These are phyloP conservation scores for Erethizon dorsatum DNA, from an alignment of 2,797 vertebrate genomes.

Conservation along the genomic window DNA sequence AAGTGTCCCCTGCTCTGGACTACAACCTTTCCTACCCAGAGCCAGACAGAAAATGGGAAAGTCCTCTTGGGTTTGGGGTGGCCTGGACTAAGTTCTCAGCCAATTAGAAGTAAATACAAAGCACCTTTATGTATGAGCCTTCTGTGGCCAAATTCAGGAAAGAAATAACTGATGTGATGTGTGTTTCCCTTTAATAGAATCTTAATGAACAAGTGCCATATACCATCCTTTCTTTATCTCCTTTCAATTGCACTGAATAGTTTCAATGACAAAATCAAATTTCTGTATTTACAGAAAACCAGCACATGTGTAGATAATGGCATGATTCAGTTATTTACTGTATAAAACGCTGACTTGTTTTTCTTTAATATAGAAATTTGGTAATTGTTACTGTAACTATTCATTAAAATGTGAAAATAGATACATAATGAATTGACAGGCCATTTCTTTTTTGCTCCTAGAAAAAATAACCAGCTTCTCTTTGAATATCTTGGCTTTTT, in stretches of 20 bases:
- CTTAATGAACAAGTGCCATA: slow-evolving; percentile 89
- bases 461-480: slow-evolving; percentile 72
- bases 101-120: slow-evolving; percentile 88
- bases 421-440: slow-evolving; percentile 84
- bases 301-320: slow-evolving; percentile 83
- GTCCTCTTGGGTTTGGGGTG: slow-evolving; percentile 82
- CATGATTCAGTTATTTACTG: slow-evolving; percentile 77
- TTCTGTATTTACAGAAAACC: slow-evolving; percentile 88
- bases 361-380: slow-evolving; percentile 87
- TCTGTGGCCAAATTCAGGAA: slow-evolving; percentile 86
- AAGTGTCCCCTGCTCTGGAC: slow-evolving; percentile 48
- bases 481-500: slow-evolving; percentile 62
- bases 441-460: slow-evolving; percentile 79
- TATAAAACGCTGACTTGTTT: slow-evolving; percentile 82
- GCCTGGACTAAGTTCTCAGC: slow-evolving; percentile 88
- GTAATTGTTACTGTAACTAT: slow-evolving; percentile 85
- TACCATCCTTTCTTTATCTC: slow-evolving; percentile 88
- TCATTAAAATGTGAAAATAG: slow-evolving; percentile 85
- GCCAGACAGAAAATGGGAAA: slow-evolving; percentile 50
- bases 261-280: slow-evolving; percentile 88
- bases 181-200: slow-evolving; percentile 89
- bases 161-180: slow-evolving; percentile 87
- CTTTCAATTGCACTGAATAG: slow-evolving; percentile 88
- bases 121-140: slow-evolving; percentile 88
- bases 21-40: slow-evolving; percentile 63